Percentiles rank a stretch among this genome's conserved stretches.
phyloP scores from a whole-genome alignment of 2,797 vertebrate species.

The Acipenser ruthenus region DNA sequence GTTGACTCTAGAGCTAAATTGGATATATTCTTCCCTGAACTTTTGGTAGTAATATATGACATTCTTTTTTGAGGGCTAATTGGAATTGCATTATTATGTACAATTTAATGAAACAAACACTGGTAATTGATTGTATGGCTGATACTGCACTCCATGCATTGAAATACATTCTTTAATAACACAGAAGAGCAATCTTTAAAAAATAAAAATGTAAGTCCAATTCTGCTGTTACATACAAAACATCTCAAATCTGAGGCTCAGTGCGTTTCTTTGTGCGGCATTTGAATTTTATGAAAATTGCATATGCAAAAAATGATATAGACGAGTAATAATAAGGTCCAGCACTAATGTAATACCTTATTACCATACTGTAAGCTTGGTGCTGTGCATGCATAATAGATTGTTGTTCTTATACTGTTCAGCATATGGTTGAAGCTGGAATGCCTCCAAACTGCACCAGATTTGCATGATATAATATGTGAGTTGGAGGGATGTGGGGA shows the following conservation, averaged over 20 bases:
- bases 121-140: constrained; percentile 16
- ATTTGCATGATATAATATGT: constrained; percentile 78
- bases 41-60: constrained; percentile 16
- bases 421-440: constrained; percentile 63
- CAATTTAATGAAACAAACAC: constrained; percentile 22
- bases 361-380: constrained; percentile 63
- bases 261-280: constrained; percentile 47
- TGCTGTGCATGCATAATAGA: constrained; percentile 75
- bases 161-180: constrained; percentile 18
- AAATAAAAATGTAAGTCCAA: constrained; percentile 12
- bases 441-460: constrained; percentile 64
- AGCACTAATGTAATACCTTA: constrained; percentile 75
- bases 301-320: constrained; percentile 57
- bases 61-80: constrained; percentile 22
- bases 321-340: constrained; percentile 64
- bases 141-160: constrained; percentile 20
- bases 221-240: constrained; percentile 24
- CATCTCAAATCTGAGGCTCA: constrained; percentile 36
- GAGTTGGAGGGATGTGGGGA: constrained; percentile 74
- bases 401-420: constrained; percentile 66
- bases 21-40: constrained; percentile 13
- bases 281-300: constrained; percentile 52
- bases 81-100: constrained; percentile 24
- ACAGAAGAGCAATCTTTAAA: constrained; percentile 20
- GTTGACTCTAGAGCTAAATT: constrained; percentile 4